Base-by-base conservation (phyloP, 1,140 invertebrate species). In the Homalodisca vitripennis region DNA sequence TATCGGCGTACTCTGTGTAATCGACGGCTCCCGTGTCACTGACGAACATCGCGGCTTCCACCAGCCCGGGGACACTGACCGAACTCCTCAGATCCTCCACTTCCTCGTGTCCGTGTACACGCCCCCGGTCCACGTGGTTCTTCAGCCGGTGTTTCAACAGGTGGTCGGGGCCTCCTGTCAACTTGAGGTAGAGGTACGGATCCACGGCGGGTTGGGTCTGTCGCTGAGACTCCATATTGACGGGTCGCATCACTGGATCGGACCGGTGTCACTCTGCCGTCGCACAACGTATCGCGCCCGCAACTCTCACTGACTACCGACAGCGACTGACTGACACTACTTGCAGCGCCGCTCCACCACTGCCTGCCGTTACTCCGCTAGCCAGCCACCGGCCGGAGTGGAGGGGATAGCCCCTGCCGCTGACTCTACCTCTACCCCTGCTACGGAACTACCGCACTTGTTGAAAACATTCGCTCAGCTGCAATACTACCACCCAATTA, bases 11-110 rank as follows among this genome's bases (percentile, higher is more conserved):
- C 63, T 70, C 26, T 22, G 34, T 22, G 55, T 60, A 60, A 26
- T 60, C 22, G 6, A 41, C 3, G 55, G 55, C 20, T 27, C 66
- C 20, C 10, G 30, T 24, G 17, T 67, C 66, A 10, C 34, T 30
- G 47, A 67, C 66, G 48, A 67, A 67, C 66, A 67, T 67, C n/a
- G 66, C 66, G 3, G 66, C 47, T 24, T 67, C 66, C 26, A 67
- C 66, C 20, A 67, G 66, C n/a, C 51, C 66, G 20, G 66, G 66
- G 48, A 67, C 32, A 14, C 48, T 53, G 34, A 17, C 17, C 34
- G 6, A 10, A n/a, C n/a, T n/a, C n/a, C n/a, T n/a, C n/a, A n/a
- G n/a, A n/a, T n/a, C n/a, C n/a, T n/a, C n/a, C 17, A 41, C 17
- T 17, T 41, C 34, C 17, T 41, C 34, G 6, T 41, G 6, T 6